Base-by-base conservation (phyloP, 2,797 vertebrate species). In the Scyliorhinus canicula region DNA sequence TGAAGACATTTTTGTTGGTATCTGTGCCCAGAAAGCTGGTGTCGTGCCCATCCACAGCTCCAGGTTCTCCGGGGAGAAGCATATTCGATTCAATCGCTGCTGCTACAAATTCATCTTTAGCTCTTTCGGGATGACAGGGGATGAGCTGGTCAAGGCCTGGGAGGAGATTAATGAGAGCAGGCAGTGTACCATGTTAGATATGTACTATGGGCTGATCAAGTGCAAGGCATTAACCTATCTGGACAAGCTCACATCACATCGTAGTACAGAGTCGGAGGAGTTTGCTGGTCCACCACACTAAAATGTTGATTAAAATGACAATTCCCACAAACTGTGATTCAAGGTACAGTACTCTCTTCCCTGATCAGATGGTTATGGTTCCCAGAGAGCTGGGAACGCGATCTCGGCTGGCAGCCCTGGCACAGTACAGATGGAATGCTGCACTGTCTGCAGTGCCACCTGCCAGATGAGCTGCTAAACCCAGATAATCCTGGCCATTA, bases 61-160 rank as follows among this genome's bases (percentile, higher is more conserved):
- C 95, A 97, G 98, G 0, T 99, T 99, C 95, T 98, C 98, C 0
- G 99, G 98, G 93, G 96, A 96, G 1, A 98, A 96, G 47, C 98
- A 98, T 93, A 96, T 99, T 95, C 97, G 96, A 86, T 99, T 98
- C 96, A 98, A 99, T n/a, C 96, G 97, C 90, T 99, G 98, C 97
- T 99, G 99, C 97, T 99, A 98, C 94, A 97, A 96, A 95, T 98
- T 98, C 95, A 97, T 99, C 95, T 99, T 99, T 97, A 98, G 97
- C 96, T 98, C 99, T 4, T 97, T 97, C 0, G 96, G 96, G 86
- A 96, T 97, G 95, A 95, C 88, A 3, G 96, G 96, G 31, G 95
- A 96, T 0, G 97, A 98, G 96, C 96, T 98, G 11, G 93, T 96
- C 31, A 95, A 95, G 52, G 97, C 97, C 77, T 99, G 99, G 98